Percentiles rank a stretch among this genome's conserved stretches.
Evolutionary conservation across 2,888 invertebrate genomes (phyloP).

Genomic region (Odontomyia ornata): DNA sequence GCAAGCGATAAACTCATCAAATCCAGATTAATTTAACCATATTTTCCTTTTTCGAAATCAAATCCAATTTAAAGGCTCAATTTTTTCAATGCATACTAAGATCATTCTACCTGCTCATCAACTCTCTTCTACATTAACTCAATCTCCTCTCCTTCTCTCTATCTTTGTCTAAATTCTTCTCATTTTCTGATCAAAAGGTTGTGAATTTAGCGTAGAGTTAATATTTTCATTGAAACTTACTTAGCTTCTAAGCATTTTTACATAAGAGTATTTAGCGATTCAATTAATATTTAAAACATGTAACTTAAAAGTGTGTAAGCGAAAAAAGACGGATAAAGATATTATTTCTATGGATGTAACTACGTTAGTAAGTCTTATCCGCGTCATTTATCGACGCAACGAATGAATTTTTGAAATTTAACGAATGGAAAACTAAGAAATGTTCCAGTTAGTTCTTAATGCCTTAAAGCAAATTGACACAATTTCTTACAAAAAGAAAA

Average conservation of each 20-base stretch:
- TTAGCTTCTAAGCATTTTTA: slow-evolving; percentile 18
- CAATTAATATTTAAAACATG: not conserved
- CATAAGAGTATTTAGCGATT: slow-evolving; percentile 15
- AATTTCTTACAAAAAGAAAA: not conserved
- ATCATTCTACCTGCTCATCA: not conserved
- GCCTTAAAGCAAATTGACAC: not conserved
- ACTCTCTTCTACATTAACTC: not conserved
- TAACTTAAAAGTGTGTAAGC: slow-evolving; percentile 5
- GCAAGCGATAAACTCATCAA: not conserved
- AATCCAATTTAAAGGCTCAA: too few relatives aligned
- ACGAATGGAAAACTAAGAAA: not conserved
- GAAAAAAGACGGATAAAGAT: not conserved
- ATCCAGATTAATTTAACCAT: too few relatives aligned
- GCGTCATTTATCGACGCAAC: not conserved
- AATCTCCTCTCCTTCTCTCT: too few relatives aligned
- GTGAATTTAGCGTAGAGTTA: slow-evolving; percentile 49
- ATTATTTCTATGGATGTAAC: not conserved
- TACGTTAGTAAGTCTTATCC: not conserved
- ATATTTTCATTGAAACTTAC: slow-evolving; percentile 31
- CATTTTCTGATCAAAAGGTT: slow-evolving; percentile 48
- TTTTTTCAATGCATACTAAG: too few relatives aligned
- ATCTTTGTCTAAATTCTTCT: too few relatives aligned
- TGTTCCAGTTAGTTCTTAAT: not conserved
- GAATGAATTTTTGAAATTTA: slow-evolving; percentile 7
- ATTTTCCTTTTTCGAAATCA: too few relatives aligned